Evolutionary conservation across 1,140 invertebrate species (phyloP), one percentile per base, ranked within the genome.

Genomic region (Caerostris darwini): DNA sequence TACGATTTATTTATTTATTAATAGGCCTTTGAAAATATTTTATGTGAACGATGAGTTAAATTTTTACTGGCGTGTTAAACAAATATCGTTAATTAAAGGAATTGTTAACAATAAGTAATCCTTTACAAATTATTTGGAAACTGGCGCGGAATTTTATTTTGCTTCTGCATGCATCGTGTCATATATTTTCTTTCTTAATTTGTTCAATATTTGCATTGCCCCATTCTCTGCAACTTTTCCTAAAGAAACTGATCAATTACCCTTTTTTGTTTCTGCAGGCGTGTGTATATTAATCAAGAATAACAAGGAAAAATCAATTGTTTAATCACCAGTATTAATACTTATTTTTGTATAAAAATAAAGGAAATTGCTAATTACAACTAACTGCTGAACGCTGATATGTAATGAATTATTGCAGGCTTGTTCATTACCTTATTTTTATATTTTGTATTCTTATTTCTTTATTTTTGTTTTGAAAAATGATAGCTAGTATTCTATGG

Each of bases 71-170:
- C 34, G 34, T 34, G 34, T 34, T 34, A 34, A 34, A 34, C 34
- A 34, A 8, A 34, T 12, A 5, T 77, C 34, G 53, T 77, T 77
- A 77, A 77, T 77, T 77, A 77, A 77, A 50, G 67, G 71, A 77
- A 77, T 77, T 77, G 53, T 77, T 34, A 77, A 77, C 12, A 77
- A 50, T 77, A 50, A 77, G 53, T 77, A 77, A 77, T 53, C 50
- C 7, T 77, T 50, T 50, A 77, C 53, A 50, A 77, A 77, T 50
- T 14, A 53, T 12, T 77, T 77, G 34, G 53, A 77, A 77, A 77
- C 10, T 50, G 12, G 61, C 61, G 10, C 12, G 50, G 19, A 19
- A 77, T 50, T 77, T 50, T 50, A 12, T 50, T 77, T 77, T 77
- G 71, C 53, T 77, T 77, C 34, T 12, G 34, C 53, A 77, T 77